Evolutionary conservation across 2,113 vertebrate genomes (phyloP).

Genomic region (Protomyctophum bolini): DNA sequence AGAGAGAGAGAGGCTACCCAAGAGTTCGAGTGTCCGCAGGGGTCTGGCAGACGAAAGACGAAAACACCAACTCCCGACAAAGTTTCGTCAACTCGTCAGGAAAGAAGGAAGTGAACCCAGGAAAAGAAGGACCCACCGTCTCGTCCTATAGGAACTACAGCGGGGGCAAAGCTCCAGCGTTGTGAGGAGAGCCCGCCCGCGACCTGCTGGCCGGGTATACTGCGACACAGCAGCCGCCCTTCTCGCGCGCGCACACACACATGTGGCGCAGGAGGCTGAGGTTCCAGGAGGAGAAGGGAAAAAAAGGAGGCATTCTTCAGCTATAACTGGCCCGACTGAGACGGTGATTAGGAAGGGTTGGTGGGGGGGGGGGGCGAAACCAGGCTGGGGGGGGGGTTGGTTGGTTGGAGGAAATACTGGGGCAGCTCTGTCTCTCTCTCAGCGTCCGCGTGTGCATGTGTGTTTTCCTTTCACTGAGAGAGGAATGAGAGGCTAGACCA

Average conservation of each 20-base stretch:
- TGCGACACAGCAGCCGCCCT: constrained; percentile 20
- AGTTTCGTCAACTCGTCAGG: constrained; percentile 16
- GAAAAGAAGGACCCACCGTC: not conserved
- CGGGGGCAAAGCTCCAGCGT: constrained; percentile 12
- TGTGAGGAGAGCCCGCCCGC: constrained; percentile 13
- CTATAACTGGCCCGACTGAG: constrained; percentile 66
- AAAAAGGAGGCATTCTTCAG: constrained; percentile 71
- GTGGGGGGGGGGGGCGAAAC: constrained; percentile 54
- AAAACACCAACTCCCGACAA: constrained; percentile 11
- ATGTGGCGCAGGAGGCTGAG: constrained; percentile 46
- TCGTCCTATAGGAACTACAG: constrained; percentile 23
- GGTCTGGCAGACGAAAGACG: constrained; percentile 11
- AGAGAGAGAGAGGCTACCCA: constrained; percentile 20
- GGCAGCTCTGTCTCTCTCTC: constrained; percentile 51
- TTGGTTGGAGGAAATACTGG: constrained; percentile 31
- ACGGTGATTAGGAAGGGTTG: constrained; percentile 66
- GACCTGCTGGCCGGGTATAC: constrained; percentile 39
- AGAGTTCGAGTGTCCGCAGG: constrained; percentile 19
- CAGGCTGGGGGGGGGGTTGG: constrained; percentile 30
- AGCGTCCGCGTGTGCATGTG: constrained; percentile 16
- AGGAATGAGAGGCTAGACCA: constrained; percentile 61
- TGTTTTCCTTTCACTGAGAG: constrained; percentile 34
- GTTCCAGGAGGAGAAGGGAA: constrained; percentile 31
- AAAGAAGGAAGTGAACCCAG: constrained; percentile 5
- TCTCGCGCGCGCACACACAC: constrained; percentile 21